Evolutionary conservation across 2,113 vertebrate species (phyloP), one percentile per base, ranked within the genome.

Genomic region (Spea bombifrons): DNA sequence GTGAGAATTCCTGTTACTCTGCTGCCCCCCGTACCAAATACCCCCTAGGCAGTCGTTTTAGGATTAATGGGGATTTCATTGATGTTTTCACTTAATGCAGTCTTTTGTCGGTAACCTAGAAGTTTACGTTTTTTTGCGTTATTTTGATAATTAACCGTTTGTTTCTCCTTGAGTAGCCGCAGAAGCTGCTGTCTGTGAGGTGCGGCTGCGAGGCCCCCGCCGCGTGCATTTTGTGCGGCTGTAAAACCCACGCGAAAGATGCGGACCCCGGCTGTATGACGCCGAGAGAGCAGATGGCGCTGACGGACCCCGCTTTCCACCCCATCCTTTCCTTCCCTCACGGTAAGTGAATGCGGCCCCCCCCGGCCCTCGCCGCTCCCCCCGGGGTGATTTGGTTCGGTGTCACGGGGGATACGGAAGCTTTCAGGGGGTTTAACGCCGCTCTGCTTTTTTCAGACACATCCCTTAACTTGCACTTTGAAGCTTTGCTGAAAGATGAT

Each of bases 321-420:
- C 86, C 86, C 13, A 72, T 87, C 1, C 85, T 90, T 12, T 87
- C 88, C 6, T 75, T 88, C 17, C 80, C 88, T 75, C 79, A 85
- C 9, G 87, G 88, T 89, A 80, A 83, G 81, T 10, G 0, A 30
- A 30, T 57, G 4, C 16, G 49, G 7, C 59, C 12, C 30, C 30
- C 30, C 30, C 30, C 30, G 30, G 30, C 30, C 30, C 30, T 2
- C 30, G 30, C 1, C 30, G 30, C 30, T 30, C 30, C 2, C 30
- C 30, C 30, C 30, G 30, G 30, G 30, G 30, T 30, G 30, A 30
- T 30, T 30, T 30, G 30, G 30, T 30, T 30, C 2, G 30, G 30
- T 2, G 30, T 2, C 30, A 2, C 30, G 30, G 30, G 30, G 30
- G 30, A 30, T 30, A 30, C 30, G 30, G 30, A 30, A 30, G 30